Evolutionary conservation across 2,888 invertebrate genomes (phyloP).

Genomic region (Dexiosoma caninum): DNA sequence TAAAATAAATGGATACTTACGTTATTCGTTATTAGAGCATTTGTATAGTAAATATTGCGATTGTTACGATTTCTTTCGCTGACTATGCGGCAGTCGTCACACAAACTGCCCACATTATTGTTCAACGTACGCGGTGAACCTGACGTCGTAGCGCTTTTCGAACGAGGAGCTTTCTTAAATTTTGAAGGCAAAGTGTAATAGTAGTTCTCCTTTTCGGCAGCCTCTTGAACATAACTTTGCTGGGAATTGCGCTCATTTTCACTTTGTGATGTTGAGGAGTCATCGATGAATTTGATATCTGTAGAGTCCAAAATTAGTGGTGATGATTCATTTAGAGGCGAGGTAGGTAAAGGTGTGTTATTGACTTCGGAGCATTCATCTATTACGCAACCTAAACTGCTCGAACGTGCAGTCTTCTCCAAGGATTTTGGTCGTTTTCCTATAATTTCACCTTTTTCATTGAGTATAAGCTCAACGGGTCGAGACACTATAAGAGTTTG

Average conservation of each 20-base stretch:
- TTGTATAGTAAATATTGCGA: slow-evolving; percentile 68
- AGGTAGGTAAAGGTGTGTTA: slow-evolving; percentile 54
- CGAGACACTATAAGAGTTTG: slow-evolving; percentile 71
- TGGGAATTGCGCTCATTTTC: slow-evolving; percentile 72
- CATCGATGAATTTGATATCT: slow-evolving; percentile 75
- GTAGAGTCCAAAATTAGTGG: slow-evolving; percentile 52
- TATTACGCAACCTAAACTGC: slow-evolving; percentile 74
- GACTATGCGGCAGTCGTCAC: slow-evolving; percentile 73
- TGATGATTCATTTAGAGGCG: slow-evolving; percentile 32
- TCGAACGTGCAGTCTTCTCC: slow-evolving; percentile 71
- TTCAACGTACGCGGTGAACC: slow-evolving; percentile 56
- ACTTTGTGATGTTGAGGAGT: slow-evolving; percentile 75
- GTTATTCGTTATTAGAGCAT: slow-evolving; percentile 62
- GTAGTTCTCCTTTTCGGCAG: slow-evolving; percentile 44
- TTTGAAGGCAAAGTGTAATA: slow-evolving; percentile 57
- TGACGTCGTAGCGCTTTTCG: slow-evolving; percentile 25
- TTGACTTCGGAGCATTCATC: slow-evolving; percentile 65
- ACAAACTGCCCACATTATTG: slow-evolving; percentile 69
- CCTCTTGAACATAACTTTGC: slow-evolving; percentile 53
- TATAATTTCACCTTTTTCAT: slow-evolving; percentile 73
- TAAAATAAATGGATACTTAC: slow-evolving; percentile 38
- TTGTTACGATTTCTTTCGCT: slow-evolving; percentile 74
- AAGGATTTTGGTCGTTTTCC: slow-evolving; percentile 48
- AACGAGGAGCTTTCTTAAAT: slow-evolving; percentile 55
- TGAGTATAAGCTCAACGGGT: slow-evolving; percentile 71